Evolutionary conservation across 2,888 invertebrate species (phyloP), one percentile per base, ranked within the genome.

Genomic region (Nezara viridula): DNA sequence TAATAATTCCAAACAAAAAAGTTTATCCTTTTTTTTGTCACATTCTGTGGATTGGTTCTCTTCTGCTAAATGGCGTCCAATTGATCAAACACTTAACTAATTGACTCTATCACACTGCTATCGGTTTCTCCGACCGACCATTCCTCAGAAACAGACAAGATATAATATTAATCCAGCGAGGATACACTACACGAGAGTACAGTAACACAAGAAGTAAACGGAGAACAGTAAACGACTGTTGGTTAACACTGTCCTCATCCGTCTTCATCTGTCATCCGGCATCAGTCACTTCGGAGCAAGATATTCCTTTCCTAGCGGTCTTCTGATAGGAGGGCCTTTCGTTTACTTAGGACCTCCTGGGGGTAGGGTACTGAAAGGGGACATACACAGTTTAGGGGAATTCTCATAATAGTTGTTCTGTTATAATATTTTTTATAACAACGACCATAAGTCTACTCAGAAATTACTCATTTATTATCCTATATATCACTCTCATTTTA

Each of bases 201-300:
- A 73, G 60, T 37, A 73, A 73, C 32, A 73, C 60, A 60, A 60
- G 66, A 73, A 73, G 66, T 10, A 44, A 10, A 44, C 7, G 44
- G 32, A 66, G 27, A 66, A 16, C 60, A 27, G 60, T 27, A 60
- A 60, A 60, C 60, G 19, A 21, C 66, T 32, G 6, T 21, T 32
- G 66, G 66, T 12, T 73, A 32, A 73, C 66, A 37, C 66, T 1
- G 19, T 37, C 32, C 6, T 32, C 32, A 86, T 86, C 50, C 47
- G 49, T 86, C 86, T 86, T 52, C 86, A 86, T 86, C 86, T 32
- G 86, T 86, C 86, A 86, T 86, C 50, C 50, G 3, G 50, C 86
- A 52, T 86, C 50, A 86, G 32, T 86, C 50, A 86, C 4, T 5
- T 27, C 27, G 16, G 50, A 21, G 1, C 86, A 32, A 32, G 32